Evolutionary conservation across 2,888 invertebrate species (phyloP).

Genomic region (Dinocampus coccinellae): DNA sequence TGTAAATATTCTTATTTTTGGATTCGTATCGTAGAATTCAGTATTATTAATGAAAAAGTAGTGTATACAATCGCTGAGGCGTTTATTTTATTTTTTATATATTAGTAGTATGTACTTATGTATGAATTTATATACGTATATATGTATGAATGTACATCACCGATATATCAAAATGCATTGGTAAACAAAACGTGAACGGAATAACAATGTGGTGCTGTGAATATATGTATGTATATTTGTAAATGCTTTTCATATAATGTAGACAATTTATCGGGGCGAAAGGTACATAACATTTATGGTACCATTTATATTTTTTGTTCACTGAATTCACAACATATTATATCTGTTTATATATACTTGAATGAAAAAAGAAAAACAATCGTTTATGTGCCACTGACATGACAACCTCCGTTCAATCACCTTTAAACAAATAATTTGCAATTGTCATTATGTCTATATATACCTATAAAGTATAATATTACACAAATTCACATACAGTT

Average conservation of each 20-base stretch:
- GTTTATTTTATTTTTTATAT: conserved; percentile 4
- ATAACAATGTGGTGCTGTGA: conserved; percentile 13
- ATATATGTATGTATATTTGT: conserved; percentile 13
- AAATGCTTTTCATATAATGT: not conserved
- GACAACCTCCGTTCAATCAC: not conserved
- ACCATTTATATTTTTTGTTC: not conserved
- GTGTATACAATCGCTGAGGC: conserved; percentile 14
- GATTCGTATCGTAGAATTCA: not conserved
- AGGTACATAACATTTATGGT: conserved; percentile 5
- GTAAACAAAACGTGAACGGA: conserved; percentile 29
- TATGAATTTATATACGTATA: not conserved
- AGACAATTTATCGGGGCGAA: conserved; percentile 14
- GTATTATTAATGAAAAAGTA: not conserved
- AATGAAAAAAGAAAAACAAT: no score
- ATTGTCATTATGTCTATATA: not conserved
- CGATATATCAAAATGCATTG: conserved; percentile 34
- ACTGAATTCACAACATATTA: not conserved
- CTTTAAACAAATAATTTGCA: not conserved
- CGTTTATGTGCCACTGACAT: not conserved
- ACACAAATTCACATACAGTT: not conserved
- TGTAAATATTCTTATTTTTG: not conserved
- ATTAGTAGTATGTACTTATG: not conserved
- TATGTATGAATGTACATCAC: not conserved
- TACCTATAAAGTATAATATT: not conserved
- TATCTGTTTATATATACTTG: not conserved